A percentile compares a stretch with the other conserved stretches of the same genome.
phyloP scores from a whole-genome alignment of 2,888 invertebrate genomes.

The Arctia plantaginis region DNA sequence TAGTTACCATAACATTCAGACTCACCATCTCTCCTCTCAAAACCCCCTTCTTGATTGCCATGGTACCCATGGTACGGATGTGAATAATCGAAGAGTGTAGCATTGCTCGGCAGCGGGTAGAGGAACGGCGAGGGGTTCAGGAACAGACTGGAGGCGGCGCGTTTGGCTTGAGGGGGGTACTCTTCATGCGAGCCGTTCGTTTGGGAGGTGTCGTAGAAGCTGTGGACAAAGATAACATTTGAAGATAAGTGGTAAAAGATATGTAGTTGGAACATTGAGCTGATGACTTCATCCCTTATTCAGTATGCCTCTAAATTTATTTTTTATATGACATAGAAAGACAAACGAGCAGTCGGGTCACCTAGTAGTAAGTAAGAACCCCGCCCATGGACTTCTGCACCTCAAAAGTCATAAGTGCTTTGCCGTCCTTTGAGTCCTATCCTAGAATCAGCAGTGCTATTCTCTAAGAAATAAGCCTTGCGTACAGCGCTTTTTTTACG shows the following conservation, averaged over 20 bases:
- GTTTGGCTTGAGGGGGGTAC: slow-evolving; percentile 78
- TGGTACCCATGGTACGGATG: slow-evolving; percentile 79
- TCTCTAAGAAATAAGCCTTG: no score
- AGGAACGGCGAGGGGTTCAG: slow-evolving; percentile 78
- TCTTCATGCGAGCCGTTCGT: slow-evolving; percentile 82
- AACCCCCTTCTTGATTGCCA: slow-evolving; percentile 61
- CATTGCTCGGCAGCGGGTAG: slow-evolving; percentile 80
- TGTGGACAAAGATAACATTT: slow-evolving; percentile 50
- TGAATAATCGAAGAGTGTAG: slow-evolving; percentile 86
- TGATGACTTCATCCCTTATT: no score
- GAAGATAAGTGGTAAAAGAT: neutral
- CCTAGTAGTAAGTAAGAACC: no score
- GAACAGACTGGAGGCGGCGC: slow-evolving; percentile 72
- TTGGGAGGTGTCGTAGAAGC: slow-evolving; percentile 83
- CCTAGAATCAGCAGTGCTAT: no score
- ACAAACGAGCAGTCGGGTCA: no score
- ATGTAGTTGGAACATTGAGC: no score
- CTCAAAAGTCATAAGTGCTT: no score
- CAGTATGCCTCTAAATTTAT: no score
- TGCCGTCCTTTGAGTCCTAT: no score
- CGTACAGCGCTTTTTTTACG: no score
- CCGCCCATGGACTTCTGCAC: no score
- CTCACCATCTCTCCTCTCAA: slow-evolving; percentile 78
- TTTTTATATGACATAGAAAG: no score
- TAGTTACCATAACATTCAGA: neutral